These are phyloP conservation scores for Rhinella marina DNA, from an alignment of 2,797 vertebrate genomes.

Conservation along the genomic window DNA sequence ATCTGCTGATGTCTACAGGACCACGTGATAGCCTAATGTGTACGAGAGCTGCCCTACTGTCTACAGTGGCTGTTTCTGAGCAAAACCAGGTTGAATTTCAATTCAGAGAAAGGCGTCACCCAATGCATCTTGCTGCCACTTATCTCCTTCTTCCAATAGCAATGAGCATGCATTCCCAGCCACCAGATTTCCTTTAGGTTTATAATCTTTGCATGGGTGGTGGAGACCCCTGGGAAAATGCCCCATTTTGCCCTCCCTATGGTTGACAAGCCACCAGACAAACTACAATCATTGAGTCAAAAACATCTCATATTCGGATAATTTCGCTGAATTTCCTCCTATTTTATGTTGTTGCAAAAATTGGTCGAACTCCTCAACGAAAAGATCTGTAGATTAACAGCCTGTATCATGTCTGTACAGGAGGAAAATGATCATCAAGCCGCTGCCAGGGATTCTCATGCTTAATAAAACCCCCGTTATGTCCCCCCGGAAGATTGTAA, in stretches of 20 bases:
- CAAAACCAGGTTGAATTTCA: too few species aligned
- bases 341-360: not conserved
- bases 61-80: too few species aligned
- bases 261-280: not conserved
- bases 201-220: not conserved
- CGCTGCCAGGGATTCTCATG: conserved; percentile 65
- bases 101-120: too few species aligned
- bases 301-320: not conserved
- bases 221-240: not conserved
- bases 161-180: too few species aligned
- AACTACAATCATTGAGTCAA: not conserved
- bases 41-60: too few species aligned
- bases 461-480: conserved; percentile 73
- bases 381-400: not conserved
- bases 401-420: not conserved
- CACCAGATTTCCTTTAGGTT: too few species aligned
- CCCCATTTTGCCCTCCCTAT: not conserved
- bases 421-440: not conserved
- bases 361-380: not conserved
- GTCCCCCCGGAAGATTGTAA: conserved; percentile 68
- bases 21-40: too few species aligned
- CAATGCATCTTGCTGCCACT: too few species aligned
- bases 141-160: too few species aligned
- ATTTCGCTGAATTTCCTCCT: not conserved
- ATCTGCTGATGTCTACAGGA: too few species aligned